Evolutionary conservation across 2,113 vertebrate species (phyloP).

Genomic region (Phrynosoma blainvillii): DNA sequence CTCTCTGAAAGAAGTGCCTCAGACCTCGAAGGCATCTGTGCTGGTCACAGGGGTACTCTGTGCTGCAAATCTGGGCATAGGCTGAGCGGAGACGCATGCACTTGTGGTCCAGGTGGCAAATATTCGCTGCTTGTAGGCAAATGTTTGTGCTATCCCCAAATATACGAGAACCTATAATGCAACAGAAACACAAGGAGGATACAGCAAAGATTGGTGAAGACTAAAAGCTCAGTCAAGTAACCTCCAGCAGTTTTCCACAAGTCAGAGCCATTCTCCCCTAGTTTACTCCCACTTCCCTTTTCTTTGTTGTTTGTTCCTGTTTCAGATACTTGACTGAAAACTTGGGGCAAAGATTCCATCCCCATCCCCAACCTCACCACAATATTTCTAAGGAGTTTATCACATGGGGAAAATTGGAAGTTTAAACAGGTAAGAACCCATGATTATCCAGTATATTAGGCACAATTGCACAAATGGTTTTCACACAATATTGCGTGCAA

Average conservation of each 20-base stretch:
- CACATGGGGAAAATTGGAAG: too few species aligned
- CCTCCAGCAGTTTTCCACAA: background rate
- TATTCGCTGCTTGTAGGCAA: constrained; percentile 90
- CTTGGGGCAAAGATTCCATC: background rate
- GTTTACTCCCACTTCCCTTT: background rate
- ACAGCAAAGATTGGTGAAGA: background rate
- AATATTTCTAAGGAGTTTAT: background rate
- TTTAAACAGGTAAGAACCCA: too few species aligned
- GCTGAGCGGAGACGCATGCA: constrained; percentile 91
- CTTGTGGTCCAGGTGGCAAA: constrained; percentile 88
- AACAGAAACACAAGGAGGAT: constrained; percentile 34
- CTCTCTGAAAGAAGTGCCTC: constrained; percentile 90
- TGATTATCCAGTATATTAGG: too few species aligned
- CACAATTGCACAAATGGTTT: too few species aligned
- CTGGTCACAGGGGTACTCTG: constrained; percentile 82
- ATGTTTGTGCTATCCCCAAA: constrained; percentile 74
- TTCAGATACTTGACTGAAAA: too few species aligned
- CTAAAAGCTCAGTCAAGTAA: background rate
- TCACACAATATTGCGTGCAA: too few species aligned
- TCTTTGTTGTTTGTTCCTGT: background rate
- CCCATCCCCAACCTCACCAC: background rate
- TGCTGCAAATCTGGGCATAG: constrained; percentile 89
- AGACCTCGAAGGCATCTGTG: constrained; percentile 88
- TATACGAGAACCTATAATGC: constrained; percentile 59
- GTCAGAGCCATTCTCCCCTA: background rate